A percentile compares a stretch with the other conserved stretches of the same genome.
Evolutionary conservation across 2,113 vertebrate species (phyloP).

Genomic region (Andinoacara biseriatus): DNA sequence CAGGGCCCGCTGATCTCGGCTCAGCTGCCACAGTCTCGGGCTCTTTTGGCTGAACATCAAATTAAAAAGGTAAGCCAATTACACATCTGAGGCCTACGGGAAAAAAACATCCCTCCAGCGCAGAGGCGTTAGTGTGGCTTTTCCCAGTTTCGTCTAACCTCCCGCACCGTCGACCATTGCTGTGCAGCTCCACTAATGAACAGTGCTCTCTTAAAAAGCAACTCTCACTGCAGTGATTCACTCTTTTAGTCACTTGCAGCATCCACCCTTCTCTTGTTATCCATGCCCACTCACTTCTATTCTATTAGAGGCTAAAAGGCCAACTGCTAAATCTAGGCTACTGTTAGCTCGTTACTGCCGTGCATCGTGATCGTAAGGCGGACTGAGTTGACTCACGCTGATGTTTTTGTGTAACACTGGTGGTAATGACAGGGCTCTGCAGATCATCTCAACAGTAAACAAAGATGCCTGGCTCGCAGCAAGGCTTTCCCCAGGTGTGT

Average conservation of each 20-base stretch:
- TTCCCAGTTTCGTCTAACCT: not conserved
- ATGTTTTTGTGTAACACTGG: not conserved
- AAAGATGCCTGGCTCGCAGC: constrained; percentile 2
- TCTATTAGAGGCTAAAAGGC: not conserved
- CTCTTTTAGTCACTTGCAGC: constrained; percentile 5
- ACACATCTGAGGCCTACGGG: not conserved
- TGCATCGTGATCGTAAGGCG: not conserved
- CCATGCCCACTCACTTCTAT: constrained; percentile 18
- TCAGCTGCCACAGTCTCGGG: not conserved
- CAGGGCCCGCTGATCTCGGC: not conserved
- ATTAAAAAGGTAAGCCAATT: constrained; percentile 14
- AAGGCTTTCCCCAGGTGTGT: constrained; percentile 20
- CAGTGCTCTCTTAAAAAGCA: constrained; percentile 5
- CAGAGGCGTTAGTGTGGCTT: not conserved
- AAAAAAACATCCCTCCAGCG: not conserved
- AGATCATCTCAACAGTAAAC: constrained; percentile 22
- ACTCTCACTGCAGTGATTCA: constrained; percentile 19
- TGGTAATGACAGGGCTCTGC: constrained; percentile 16
- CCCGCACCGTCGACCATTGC: not conserved
- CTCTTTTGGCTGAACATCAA: not conserved
- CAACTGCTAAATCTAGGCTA: not conserved
- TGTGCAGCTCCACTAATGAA: not conserved
- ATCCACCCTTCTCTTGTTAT: not conserved
- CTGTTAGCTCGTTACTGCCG: not conserved
- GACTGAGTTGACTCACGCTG: not conserved